Evolutionary conservation across 1,140 invertebrate genomes (phyloP), one percentile per base, ranked within the genome.

Genomic region (Philopotamus ludificatus): DNA sequence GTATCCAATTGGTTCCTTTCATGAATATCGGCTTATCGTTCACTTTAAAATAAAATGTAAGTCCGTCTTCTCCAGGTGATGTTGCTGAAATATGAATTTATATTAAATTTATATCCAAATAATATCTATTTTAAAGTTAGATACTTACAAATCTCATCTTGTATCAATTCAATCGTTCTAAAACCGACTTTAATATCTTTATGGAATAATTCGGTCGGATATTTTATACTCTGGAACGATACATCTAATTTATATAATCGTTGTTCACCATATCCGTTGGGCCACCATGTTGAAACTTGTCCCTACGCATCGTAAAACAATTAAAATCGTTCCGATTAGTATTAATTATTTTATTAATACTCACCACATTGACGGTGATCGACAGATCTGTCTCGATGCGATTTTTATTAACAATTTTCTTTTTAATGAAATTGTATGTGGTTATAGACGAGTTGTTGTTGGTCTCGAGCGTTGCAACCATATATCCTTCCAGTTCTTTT

Each of bases 1-100:
- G 97, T 73, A 99, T 97, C 85, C 92, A 95, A 78, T 99, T 99
- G 21, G 92, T 91, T 20, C 95, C 97, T 81, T 99, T 99, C 68
- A 94, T 88, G 74, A 98, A 99, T n/a, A 99, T 88, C 12, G 91
- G 86, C 2, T 90, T 73, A 0, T 84, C 88, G 77, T 99, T 99
- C 0, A 99, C 82, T 71, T 84, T 83, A 71, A 98, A 95, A 71
- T 92, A 94, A 77, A 98, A 99, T 10, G 87, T 88, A 0, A 89
- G 77, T 22, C 95, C 95, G 77, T 73, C 54, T 3, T n/a, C 21
- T n/a, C 22, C n/a, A 12, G 15, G n/a, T 55, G 9, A n/a, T 79
- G 0, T 76, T 80, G 23, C 76, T 67, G 20, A 21, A 55, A 66
- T 61, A 50, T 59, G 50, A 53, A 53, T 49, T 50, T 16, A 28